A percentile compares a stretch with the other conserved stretches of the same genome.
These are phyloP conservation scores for Coryphaenoides rupestris DNA, from an alignment of 2,113 vertebrate species.

Conservation along the genomic window DNA sequence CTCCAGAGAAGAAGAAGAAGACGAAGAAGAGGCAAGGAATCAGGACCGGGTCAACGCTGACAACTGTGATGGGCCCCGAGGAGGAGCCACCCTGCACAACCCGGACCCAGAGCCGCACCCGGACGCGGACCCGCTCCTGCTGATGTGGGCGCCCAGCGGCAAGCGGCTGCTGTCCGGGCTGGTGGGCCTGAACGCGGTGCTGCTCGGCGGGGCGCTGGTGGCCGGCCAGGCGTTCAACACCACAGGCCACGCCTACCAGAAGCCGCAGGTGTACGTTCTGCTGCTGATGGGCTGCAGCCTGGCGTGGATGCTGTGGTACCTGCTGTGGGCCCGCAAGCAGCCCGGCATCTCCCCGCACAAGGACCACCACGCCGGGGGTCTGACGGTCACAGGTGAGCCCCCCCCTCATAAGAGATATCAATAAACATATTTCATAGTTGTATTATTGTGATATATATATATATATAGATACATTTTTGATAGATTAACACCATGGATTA, in stretches of 20 bases:
- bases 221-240: slow-evolving; percentile 77
- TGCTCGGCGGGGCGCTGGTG: slow-evolving; percentile 83
- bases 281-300: slow-evolving; percentile 75
- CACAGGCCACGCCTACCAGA: slow-evolving; percentile 59
- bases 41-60: not conserved
- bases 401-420: not conserved
- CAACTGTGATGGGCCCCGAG: no score
- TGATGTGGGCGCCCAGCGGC: slow-evolving; percentile 68
- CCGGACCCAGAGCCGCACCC: not conserved
- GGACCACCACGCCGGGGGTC: slow-evolving; percentile 79
- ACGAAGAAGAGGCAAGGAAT: not conserved
- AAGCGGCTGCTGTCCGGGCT: slow-evolving; percentile 82
- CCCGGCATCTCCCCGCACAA: slow-evolving; percentile 56
- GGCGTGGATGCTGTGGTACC: slow-evolving; percentile 79
- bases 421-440: no score
- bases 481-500: not conserved
- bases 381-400: slow-evolving; percentile 75
- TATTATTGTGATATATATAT: not conserved
- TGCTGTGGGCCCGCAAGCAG: slow-evolving; percentile 62
- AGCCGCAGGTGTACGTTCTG: slow-evolving; percentile 76
- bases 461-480: not conserved
- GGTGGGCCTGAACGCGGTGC: slow-evolving; percentile 82
- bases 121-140: slow-evolving; percentile 18
- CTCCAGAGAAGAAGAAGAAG: no score
- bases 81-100: no score